Conservation (phyloP, 2,113 vertebrate species). For the Lophura nycthemera region DNA sequence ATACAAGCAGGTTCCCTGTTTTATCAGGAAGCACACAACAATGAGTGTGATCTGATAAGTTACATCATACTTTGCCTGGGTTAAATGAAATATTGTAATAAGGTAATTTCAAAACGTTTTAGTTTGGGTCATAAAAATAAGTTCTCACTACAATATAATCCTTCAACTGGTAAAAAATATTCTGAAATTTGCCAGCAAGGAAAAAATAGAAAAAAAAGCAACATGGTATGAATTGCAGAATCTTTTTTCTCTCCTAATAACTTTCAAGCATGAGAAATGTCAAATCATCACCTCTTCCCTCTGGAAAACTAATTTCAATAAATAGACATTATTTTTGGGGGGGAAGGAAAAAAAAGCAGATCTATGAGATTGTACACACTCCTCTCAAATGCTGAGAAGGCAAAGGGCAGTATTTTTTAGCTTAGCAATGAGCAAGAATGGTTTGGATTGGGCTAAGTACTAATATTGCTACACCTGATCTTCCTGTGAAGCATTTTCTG, state of each 20-base stretch:
- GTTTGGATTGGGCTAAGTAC: not conserved
- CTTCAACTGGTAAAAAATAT: not conserved
- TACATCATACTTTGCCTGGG: not conserved
- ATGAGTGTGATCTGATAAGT: slow-evolving; percentile 49
- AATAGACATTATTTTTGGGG: not conserved
- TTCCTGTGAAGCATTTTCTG: not conserved
- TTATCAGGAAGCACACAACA: slow-evolving; percentile 64
- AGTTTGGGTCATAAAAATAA: not conserved
- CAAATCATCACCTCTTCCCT: not conserved
- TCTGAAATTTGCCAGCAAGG: not conserved
- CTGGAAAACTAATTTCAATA: not conserved
- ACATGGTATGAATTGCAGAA: not conserved
- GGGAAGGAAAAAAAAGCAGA: not conserved
- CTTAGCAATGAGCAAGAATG: not conserved
- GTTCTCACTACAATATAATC: not conserved
- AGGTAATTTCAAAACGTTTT: not conserved
- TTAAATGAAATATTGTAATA: slow-evolving; percentile 45
- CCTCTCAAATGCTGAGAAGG: not conserved
- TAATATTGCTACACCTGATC: not conserved
- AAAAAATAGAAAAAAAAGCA: not conserved
- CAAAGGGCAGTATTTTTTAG: not conserved
- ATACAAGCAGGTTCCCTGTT: slow-evolving; percentile 45
- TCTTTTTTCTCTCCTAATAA: rapidly evolving
- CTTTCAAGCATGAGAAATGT: not conserved
- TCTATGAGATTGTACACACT: not conserved